Evolutionary conservation across 92 coral and sea anemone species (phyloP).

Genomic region (Parazoanthus swiftii): DNA sequence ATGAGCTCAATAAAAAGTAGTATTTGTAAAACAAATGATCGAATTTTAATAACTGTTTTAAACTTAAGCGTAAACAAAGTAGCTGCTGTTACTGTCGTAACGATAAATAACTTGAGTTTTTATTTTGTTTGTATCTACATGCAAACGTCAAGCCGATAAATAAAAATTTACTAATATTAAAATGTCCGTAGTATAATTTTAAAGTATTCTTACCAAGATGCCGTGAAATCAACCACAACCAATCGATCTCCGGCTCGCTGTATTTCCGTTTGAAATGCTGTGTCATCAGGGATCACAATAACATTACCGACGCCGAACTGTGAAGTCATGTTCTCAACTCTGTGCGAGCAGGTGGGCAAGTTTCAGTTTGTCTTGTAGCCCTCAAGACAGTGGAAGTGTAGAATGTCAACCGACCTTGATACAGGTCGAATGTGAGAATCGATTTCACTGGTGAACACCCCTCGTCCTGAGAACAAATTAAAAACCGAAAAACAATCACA

Average conservation of each 20-base stretch:
- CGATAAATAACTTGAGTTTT: not conserved
- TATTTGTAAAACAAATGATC: too few relatives aligned
- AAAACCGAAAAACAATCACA: too few relatives aligned
- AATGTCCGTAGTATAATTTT: not conserved
- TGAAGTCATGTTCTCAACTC: conserved; percentile 60
- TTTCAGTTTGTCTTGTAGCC: not conserved
- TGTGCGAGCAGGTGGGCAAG: not conserved
- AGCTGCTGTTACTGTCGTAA: too few relatives aligned
- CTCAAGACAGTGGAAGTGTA: not conserved
- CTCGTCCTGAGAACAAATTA: not conserved
- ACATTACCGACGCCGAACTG: conserved; percentile 81
- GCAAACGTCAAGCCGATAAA: not conserved
- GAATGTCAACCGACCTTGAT: not conserved
- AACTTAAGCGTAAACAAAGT: too few relatives aligned
- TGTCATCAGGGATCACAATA: conserved; percentile 69
- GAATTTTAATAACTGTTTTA: too few relatives aligned
- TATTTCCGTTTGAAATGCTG: conserved; percentile 74
- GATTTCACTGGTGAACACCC: not conserved
- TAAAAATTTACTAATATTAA: too few relatives aligned
- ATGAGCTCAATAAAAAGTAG: too few relatives aligned
- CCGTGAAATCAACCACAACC: conserved; percentile 92
- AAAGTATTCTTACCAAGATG: conserved; percentile 73
- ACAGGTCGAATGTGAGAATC: not conserved
- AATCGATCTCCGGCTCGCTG: conserved; percentile 77
- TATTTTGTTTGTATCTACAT: not conserved